Percentiles rank a stretch among this genome's conserved stretches.
These are phyloP conservation scores for Sinotaia quadrata DNA, from an alignment of 2,888 invertebrate genomes.

Conservation along the genomic window DNA sequence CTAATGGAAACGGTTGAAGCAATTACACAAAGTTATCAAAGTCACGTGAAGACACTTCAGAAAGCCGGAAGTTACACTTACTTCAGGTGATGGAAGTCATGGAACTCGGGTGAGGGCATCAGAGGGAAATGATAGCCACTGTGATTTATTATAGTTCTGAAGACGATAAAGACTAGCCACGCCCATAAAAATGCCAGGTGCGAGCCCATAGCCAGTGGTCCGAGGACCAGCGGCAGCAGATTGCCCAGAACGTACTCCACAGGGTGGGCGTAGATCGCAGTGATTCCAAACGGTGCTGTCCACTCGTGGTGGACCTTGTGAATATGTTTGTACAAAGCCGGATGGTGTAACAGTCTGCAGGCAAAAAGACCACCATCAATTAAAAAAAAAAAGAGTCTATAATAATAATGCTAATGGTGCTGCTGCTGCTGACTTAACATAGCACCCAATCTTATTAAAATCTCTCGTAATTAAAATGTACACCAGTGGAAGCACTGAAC, in stretches of 20 bases:
- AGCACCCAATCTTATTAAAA: too few relatives aligned
- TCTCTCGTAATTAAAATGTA: too few relatives aligned
- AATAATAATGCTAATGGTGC: too few relatives aligned
- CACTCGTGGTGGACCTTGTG: constrained; percentile 91
- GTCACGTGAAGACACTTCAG: too few relatives aligned
- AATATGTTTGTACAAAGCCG: constrained; percentile 83
- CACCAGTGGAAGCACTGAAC: too few relatives aligned
- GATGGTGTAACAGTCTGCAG: constrained; percentile 82
- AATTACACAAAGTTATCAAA: too few relatives aligned
- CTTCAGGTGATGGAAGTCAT: constrained; percentile 89
- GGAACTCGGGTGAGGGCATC: constrained; percentile 87
- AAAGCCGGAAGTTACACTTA: too few relatives aligned
- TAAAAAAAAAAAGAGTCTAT: too few relatives aligned
- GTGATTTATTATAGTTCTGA: constrained; percentile 86
- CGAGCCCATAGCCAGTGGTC: constrained; percentile 79
- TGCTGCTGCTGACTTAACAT: too few relatives aligned
- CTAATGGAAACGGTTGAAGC: too few relatives aligned
- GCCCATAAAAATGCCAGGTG: constrained; percentile 74
- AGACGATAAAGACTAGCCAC: constrained; percentile 84
- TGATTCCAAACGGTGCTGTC: constrained; percentile 87
- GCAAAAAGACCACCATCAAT: too few relatives aligned
- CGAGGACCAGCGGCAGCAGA: constrained; percentile 81
- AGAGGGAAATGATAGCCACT: constrained; percentile 89
- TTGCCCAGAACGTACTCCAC: constrained; percentile 83
- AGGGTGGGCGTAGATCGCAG: constrained; percentile 86